A percentile compares a stretch with the other conserved stretches of the same genome.
Conservation (phyloP, 2,113 vertebrate genomes). For the Bambusicola thoracicus region DNA sequence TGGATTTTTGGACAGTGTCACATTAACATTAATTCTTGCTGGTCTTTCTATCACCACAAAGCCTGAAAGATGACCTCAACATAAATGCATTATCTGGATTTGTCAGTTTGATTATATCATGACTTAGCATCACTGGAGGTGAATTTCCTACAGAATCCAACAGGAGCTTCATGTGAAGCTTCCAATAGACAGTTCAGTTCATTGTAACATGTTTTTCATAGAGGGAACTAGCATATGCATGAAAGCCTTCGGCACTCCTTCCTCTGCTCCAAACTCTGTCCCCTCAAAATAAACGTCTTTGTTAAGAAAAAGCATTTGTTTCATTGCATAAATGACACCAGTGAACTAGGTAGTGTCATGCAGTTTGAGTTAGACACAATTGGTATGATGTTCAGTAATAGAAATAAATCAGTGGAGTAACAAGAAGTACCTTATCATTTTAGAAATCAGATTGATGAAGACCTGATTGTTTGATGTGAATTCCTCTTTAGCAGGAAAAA, state of each 20-base stretch:
- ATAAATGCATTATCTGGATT: background rate
- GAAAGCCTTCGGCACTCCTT: background rate
- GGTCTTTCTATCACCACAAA: background rate
- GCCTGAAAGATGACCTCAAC: background rate
- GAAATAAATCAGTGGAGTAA: background rate
- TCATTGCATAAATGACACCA: background rate
- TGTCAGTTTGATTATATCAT: background rate
- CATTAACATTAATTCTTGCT: background rate
- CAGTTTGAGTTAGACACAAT: background rate
- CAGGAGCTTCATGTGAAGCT: background rate
- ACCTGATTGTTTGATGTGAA: background rate
- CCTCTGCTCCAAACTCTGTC: background rate
- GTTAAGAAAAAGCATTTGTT: background rate
- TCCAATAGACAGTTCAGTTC: background rate
- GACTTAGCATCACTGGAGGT: background rate
- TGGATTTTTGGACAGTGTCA: background rate
- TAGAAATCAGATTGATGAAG: background rate
- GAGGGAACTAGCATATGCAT: background rate
- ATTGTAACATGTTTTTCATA: background rate
- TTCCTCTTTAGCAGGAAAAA: background rate
- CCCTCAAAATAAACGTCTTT: background rate
- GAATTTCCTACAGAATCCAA: background rate
- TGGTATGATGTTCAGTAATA: background rate
- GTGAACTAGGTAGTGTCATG: background rate
- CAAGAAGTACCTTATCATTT: background rate